Evolutionary conservation across 1,140 invertebrate genomes (phyloP).

Genomic region (Coelopa frigida): DNA sequence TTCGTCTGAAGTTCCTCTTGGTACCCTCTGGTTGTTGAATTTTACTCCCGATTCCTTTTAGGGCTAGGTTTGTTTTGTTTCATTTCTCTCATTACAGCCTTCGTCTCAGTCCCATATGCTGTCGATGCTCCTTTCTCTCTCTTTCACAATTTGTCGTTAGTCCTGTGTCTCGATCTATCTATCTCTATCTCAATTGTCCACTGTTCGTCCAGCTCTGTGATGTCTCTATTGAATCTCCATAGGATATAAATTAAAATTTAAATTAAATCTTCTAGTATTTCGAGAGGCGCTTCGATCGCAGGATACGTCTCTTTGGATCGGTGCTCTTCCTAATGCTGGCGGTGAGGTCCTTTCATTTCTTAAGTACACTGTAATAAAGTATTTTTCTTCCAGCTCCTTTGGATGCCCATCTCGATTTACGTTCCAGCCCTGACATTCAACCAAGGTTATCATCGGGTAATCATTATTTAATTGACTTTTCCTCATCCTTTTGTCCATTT

Average conservation of each 20-base stretch:
- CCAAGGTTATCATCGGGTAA: constrained; percentile 49
- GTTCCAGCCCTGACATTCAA: constrained; percentile 74
- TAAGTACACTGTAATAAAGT: not conserved
- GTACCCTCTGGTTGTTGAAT: no score
- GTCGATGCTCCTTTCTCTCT: no score
- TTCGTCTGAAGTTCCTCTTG: no score
- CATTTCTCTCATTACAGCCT: no score
- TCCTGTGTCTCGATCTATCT: no score
- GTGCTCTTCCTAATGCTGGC: constrained; percentile 62
- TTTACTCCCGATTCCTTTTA: no score
- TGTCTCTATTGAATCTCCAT: no score
- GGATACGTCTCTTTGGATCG: constrained; percentile 64
- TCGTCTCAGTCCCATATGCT: no score
- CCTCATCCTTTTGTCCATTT: constrained; percentile 13
- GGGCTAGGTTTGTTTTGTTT: no score
- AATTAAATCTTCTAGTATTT: constrained; percentile 56
- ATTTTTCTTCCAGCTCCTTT: constrained; percentile 45
- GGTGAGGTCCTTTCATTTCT: constrained; percentile 47
- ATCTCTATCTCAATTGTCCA: no score
- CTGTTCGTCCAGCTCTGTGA: no score
- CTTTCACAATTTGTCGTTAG: no score
- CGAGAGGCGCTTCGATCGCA: constrained; percentile 65
- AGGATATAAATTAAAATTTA: not conserved
- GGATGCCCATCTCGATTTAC: constrained; percentile 68
- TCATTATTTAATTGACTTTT: not conserved